Conservation (phyloP, 2,113 vertebrate genomes). For the Macaca mulatta region DNA sequence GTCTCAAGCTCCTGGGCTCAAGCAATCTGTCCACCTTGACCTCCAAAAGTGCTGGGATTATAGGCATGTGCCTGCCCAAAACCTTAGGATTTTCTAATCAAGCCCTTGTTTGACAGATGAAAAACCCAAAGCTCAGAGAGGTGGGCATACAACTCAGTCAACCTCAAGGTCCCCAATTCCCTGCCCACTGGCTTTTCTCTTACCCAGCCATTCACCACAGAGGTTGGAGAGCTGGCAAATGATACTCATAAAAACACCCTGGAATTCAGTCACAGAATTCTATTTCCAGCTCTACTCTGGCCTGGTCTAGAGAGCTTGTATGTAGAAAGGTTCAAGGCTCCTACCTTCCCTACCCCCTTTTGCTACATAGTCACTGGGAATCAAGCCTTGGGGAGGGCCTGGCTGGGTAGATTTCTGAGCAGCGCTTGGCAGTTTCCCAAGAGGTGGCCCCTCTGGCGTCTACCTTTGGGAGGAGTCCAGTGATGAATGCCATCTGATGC, state of each 20-base stretch:
- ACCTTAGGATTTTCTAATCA: neutral
- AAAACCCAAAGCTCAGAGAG: neutral
- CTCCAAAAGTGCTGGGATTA: no score
- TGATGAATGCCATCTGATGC: slow-evolving; percentile 95
- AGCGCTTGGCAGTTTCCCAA: neutral
- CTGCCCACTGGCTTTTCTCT: neutral
- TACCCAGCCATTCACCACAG: neutral
- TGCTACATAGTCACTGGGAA: neutral
- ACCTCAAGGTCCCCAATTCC: neutral
- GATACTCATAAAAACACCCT: neutral
- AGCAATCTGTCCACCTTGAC: no score
- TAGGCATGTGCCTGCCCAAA: neutral
- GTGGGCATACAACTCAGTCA: neutral
- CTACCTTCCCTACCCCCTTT: neutral
- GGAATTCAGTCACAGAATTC: neutral
- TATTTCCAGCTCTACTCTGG: slow-evolving; percentile 20
- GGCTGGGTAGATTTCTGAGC: neutral
- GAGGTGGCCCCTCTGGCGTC: neutral
- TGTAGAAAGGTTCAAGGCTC: neutral
- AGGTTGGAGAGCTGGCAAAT: neutral
- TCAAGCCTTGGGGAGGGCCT: neutral
- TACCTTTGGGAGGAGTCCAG: slow-evolving; percentile 99
- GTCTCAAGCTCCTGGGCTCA: no score
- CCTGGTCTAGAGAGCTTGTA: neutral
- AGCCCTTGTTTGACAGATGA: neutral